Evolutionary conservation across 2,113 vertebrate genomes (phyloP).

Genomic region (Sprattus sprattus): DNA sequence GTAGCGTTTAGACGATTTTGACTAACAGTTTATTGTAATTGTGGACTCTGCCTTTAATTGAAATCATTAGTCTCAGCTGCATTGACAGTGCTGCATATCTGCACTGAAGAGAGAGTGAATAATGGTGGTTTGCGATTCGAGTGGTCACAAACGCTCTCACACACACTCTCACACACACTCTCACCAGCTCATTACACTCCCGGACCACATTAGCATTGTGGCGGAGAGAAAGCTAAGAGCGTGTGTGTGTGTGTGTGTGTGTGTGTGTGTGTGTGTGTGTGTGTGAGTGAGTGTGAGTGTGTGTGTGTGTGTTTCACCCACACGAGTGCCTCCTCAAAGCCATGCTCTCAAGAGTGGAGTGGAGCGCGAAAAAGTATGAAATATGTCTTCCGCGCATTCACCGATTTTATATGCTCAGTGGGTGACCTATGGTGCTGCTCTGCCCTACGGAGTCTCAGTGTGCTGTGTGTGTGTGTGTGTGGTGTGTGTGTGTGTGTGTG

Average conservation of each 20-base stretch:
- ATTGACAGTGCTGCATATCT: not conserved
- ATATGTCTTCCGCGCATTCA: too few species aligned
- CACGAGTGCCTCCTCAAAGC: not conserved
- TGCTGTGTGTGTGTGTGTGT: not conserved
- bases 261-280: not conserved
- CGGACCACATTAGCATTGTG: not conserved
- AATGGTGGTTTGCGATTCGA: not conserved
- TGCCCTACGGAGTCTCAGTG: too few species aligned
- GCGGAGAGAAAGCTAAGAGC: not conserved
- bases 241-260: not conserved
- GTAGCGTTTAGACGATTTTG: too few species aligned
- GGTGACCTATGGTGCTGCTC: too few species aligned
- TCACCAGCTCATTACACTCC: not conserved
- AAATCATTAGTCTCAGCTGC: not conserved
- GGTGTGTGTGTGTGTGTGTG: not conserved
- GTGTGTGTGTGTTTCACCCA: not conserved
- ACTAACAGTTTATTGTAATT: too few species aligned
- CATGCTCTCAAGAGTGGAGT: not conserved
- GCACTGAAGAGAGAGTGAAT: not conserved
- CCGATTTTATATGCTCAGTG: too few species aligned
- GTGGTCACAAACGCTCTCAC: slow-evolving; percentile 1
- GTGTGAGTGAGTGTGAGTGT: too few species aligned
- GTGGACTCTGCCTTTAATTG: too few species aligned
- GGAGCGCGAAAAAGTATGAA: not conserved
- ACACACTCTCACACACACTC: not conserved